Evolutionary conservation across 2,888 invertebrate genomes (phyloP).

Genomic region (Agrochola circellaris): DNA sequence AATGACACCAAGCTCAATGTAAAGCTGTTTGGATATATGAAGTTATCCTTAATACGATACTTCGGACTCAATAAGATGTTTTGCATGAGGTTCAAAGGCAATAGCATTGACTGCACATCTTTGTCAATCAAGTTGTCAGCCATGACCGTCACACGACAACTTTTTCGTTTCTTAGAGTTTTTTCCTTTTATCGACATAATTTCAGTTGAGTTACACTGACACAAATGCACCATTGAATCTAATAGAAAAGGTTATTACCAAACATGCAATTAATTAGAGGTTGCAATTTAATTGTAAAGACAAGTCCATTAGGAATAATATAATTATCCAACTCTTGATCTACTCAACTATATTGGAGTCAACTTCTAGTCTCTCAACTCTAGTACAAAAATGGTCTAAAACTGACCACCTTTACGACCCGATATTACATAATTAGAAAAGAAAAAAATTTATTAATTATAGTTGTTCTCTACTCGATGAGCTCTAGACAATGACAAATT

Average conservation of each 20-base stretch:
- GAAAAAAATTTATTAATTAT: no score
- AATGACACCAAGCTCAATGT: conserved; percentile 8
- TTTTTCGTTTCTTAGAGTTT: not conserved
- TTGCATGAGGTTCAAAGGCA: conserved; percentile 29
- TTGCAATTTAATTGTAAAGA: not conserved
- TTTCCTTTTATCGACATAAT: conserved; percentile 6
- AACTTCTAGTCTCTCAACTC: no score
- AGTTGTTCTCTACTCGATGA: no score
- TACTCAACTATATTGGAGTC: no score
- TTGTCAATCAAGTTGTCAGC: conserved; percentile 17
- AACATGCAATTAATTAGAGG: not conserved
- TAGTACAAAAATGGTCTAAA: no score
- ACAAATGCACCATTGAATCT: not conserved
- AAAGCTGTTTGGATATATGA: conserved; percentile 13
- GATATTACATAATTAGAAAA: no score
- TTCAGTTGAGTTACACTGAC: not conserved
- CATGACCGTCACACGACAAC: not conserved
- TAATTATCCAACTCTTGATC: no score
- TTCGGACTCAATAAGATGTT: conserved; percentile 29
- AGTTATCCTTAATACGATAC: conserved; percentile 32
- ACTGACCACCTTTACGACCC: no score
- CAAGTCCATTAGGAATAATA: conserved; percentile 10
- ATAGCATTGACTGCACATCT: conserved; percentile 39
- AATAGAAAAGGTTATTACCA: not conserved
- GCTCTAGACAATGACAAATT: no score